phyloP scores from a whole-genome alignment of 1,140 invertebrate genomes.

The Physella acuta region DNA sequence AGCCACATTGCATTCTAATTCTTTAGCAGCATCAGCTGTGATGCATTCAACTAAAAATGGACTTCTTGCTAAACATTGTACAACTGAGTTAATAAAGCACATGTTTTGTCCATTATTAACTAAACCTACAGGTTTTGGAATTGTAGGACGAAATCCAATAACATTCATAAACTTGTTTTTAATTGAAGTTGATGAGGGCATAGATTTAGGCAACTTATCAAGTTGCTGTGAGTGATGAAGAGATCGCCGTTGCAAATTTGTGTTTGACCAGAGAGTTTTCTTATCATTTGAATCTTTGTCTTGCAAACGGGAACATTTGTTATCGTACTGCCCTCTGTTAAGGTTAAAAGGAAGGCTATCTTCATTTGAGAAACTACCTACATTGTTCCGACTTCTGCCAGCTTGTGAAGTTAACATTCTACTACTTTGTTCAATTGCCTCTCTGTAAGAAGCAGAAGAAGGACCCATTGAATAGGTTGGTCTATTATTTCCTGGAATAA shows the following conservation, averaged over 20 bases:
- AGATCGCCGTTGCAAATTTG: constrained; percentile 40
- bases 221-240: constrained; percentile 26
- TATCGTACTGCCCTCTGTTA: neutral
- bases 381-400: constrained; percentile 10
- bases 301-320: neutral
- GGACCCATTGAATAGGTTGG: constrained; percentile 19
- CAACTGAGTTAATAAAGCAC: constrained; percentile 56
- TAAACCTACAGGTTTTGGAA: constrained; percentile 44
- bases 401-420: neutral
- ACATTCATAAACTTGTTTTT: constrained; percentile 44
- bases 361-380: neutral
- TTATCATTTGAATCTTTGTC: neutral
- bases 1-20: constrained; percentile 44
- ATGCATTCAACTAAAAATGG: constrained; percentile 46
- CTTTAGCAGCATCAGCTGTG: constrained; percentile 33
- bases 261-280: constrained; percentile 34
- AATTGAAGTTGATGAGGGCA: constrained; percentile 24
- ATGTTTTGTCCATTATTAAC: constrained; percentile 53
- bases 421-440: constrained; percentile 13
- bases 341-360: neutral
- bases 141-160: constrained; percentile 35
- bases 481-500: constrained; percentile 25
- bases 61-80: constrained; percentile 53
- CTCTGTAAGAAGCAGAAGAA: neutral
- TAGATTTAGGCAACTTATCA: constrained; percentile 15